These are phyloP conservation scores for Axinella damicornis DNA, from an alignment of 37 sponge, comb jelly and placozoan species.

Conservation along the genomic window DNA sequence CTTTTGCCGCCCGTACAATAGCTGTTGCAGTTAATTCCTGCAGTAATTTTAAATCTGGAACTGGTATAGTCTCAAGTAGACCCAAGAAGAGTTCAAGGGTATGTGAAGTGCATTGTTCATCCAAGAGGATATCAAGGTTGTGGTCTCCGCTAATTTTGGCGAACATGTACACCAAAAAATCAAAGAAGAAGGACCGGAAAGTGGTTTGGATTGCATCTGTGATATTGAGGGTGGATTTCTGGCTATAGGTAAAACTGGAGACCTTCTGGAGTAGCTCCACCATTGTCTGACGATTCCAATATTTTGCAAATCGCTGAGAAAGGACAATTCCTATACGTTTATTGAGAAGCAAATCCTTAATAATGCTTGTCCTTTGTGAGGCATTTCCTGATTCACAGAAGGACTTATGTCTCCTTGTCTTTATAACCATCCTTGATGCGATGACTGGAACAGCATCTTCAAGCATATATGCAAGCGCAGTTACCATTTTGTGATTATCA, in stretches of 20 bases:
- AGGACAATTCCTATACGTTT: conserved; percentile 28
- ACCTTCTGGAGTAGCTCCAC: conserved; percentile 40
- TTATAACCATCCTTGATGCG: background rate
- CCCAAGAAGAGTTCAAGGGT: too few relatives aligned
- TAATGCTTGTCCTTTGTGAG: background rate
- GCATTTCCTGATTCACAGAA: background rate
- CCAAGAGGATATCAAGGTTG: conserved; percentile 43
- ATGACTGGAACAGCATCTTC: conserved; percentile 13
- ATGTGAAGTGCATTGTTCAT: background rate
- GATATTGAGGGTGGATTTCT: conserved; percentile 53
- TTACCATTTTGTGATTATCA: background rate
- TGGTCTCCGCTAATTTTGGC: conserved; percentile 34
- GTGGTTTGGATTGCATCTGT: conserved; percentile 47
- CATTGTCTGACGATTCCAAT: conserved; percentile 49
- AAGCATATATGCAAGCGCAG: background rate
- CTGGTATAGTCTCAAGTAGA: too few relatives aligned
- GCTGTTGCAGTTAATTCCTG: too few relatives aligned
- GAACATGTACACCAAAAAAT: conserved; percentile 61
- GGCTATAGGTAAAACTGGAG: conserved; percentile 11
- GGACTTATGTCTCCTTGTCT: background rate
- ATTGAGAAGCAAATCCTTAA: background rate
- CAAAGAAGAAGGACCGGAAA: conserved; percentile 35
- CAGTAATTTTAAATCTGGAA: too few relatives aligned
- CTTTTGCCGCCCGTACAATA: too few relatives aligned
- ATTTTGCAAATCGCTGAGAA: conserved; percentile 19